Evolutionary conservation across 2,113 vertebrate species (phyloP).

Genomic region (Lophotis ruficrista): DNA sequence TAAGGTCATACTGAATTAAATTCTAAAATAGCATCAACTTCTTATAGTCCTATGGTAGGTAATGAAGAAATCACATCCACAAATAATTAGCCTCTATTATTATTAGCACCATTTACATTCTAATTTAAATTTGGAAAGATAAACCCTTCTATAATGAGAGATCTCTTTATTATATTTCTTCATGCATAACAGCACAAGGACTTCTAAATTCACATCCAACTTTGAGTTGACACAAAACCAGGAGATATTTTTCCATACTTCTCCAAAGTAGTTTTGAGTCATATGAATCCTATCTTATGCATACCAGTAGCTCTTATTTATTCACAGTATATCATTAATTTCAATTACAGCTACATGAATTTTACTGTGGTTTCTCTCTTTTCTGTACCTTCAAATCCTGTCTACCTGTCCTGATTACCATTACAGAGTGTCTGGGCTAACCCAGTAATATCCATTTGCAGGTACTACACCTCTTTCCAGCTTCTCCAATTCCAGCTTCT

Average conservation of each 20-base stretch:
- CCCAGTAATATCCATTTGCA: background rate
- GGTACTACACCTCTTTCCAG: background rate
- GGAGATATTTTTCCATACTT: background rate
- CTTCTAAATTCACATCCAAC: background rate
- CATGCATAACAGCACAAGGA: background rate
- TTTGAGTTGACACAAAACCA: background rate
- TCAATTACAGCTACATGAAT: background rate
- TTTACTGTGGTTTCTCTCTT: background rate
- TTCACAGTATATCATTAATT: background rate
- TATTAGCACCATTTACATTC: background rate
- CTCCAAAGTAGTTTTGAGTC: background rate
- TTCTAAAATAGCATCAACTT: background rate
- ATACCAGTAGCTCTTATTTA: background rate
- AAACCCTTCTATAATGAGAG: background rate
- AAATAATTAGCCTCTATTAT: background rate
- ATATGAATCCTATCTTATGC: background rate
- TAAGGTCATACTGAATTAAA: background rate
- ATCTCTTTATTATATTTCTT: background rate
- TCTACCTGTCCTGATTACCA: background rate
- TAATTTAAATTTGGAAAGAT: background rate
- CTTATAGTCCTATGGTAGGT: background rate
- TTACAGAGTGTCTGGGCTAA: background rate
- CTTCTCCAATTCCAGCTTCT: background rate
- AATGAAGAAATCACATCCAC: background rate
- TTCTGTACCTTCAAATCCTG: background rate